Conservation (phyloP, 2,113 vertebrate species). For the Chauna torquata region DNA sequence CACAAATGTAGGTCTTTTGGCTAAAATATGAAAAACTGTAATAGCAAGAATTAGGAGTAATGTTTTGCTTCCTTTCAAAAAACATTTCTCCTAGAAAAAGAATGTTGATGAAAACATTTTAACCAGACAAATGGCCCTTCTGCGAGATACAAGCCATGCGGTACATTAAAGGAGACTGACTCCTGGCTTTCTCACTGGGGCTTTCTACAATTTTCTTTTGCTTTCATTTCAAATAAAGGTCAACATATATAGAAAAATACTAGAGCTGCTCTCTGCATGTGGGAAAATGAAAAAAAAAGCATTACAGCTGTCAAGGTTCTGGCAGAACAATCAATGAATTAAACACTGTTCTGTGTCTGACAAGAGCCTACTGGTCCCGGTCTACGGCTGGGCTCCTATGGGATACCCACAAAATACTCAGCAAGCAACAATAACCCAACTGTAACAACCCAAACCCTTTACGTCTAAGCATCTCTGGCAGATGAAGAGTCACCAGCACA, state of each 20-base stretch:
- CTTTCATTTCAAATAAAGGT: constrained; percentile 56
- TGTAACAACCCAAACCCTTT: background rate
- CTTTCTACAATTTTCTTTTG: constrained; percentile 7
- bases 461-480: background rate
- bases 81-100: background rate
- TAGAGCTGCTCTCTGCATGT: background rate
- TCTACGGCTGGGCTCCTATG: background rate
- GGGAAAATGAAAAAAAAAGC: background rate
- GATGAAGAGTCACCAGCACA: background rate
- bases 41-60: background rate
- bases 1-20: background rate
- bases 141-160: background rate
- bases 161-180: background rate
- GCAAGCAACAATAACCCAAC: background rate
- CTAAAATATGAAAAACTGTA: background rate
- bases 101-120: constrained; percentile 7
- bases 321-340: constrained; percentile 26
- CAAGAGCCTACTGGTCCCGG: background rate
- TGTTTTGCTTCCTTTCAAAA: constrained; percentile 7
- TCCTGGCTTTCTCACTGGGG: background rate
- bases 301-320: background rate
- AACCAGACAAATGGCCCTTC: background rate
- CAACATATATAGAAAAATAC: background rate
- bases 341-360: background rate
- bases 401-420: background rate